Base-by-base conservation (phyloP, 1,140 invertebrate genomes). In the Heliconius nattereri region DNA sequence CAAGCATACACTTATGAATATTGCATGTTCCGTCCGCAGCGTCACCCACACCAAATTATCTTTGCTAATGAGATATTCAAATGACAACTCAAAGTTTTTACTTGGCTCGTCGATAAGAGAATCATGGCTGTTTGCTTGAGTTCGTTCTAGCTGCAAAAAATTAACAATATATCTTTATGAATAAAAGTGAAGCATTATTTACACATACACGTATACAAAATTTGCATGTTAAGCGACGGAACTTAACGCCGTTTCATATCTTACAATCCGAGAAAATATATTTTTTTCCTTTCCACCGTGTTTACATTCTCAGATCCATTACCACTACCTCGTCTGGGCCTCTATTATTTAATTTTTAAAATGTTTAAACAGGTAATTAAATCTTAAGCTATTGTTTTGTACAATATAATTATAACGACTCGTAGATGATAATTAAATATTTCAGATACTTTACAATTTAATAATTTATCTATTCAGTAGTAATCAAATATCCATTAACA, bases 11-110 rank as follows among this genome's bases (percentile, higher is more conserved):
- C 98, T 99, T 95, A 99, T 98, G 60, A 99, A 96, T 91, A 99
- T 98, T 19, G 98, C 98, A 94, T 98, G 98, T 77, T 98, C 96
- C 85, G 98, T 99, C 54, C 96, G 95, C 78, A 99, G 96, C 16
- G 97, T 98, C 40, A 99, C 97, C 98, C 98, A 99, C 85, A 98
- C 97, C 73, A 99, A 94, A 72, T 97, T 97, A 88, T 99, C 98
- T 94, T 97, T 98, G n/a, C 97, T 96, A 92, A 99, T 97, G 20
- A 99, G 95, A 95, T 99, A 99, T 95, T 99, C 98, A 95, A 99
- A 99, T 0, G 98, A 98, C 20, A 99, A 92, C 92, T 99, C 98
- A 80, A 98, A 94, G 81, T 93, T 92, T 81, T 89, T 92, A 70
- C 86, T 90, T 40, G 91, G 85, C 26, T 92, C 91, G 23, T 93